phyloP scores from a whole-genome alignment of 2,888 invertebrate species.

The Sceliomorpha sp. region DNA sequence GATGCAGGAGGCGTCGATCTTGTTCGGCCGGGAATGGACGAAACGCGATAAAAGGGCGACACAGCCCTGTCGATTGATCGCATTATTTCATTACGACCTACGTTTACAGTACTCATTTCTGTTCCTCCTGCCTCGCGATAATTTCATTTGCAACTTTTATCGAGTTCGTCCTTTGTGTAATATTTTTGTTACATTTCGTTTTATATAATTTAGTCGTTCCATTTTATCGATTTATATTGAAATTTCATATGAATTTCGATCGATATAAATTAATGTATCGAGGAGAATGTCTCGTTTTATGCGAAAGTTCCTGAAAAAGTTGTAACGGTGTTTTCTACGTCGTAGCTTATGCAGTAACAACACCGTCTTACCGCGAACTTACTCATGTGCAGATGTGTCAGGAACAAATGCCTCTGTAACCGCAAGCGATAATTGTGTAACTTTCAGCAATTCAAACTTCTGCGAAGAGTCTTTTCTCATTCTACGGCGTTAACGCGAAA shows the following conservation, averaged over 20 bases:
- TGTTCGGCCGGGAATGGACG: slow-evolving; percentile 30
- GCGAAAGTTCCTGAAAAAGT: too few species aligned
- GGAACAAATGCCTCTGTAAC: slow-evolving; percentile 50
- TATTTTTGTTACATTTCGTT: too few species aligned
- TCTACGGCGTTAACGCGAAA: slow-evolving; percentile 8
- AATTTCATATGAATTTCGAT: too few species aligned
- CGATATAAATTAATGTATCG: too few species aligned
- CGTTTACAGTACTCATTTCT: slow-evolving; percentile 42
- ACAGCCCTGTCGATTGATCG: slow-evolving; percentile 42
- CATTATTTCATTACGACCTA: slow-evolving; percentile 45
- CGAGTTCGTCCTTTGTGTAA: neutral
- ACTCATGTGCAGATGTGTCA: slow-evolving; percentile 43
- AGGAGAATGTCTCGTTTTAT: too few species aligned
- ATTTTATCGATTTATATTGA: too few species aligned
- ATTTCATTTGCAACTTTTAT: slow-evolving; percentile 25
- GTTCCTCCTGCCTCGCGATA: slow-evolving; percentile 38
- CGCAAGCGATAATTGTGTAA: slow-evolving; percentile 57
- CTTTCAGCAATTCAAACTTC: slow-evolving; percentile 53
- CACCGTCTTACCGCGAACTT: slow-evolving; percentile 25
- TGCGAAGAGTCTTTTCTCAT: slow-evolving; percentile 42
- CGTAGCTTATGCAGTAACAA: slow-evolving; percentile 17
- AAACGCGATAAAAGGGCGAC: slow-evolving; percentile 50
- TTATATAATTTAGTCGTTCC: too few species aligned
- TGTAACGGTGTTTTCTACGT: slow-evolving; percentile 21
- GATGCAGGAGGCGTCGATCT: slow-evolving; percentile 58